Evolutionary conservation across 2,888 invertebrate genomes (phyloP), one percentile per base, ranked within the genome.

Genomic region (Phyllotreta striolata): DNA sequence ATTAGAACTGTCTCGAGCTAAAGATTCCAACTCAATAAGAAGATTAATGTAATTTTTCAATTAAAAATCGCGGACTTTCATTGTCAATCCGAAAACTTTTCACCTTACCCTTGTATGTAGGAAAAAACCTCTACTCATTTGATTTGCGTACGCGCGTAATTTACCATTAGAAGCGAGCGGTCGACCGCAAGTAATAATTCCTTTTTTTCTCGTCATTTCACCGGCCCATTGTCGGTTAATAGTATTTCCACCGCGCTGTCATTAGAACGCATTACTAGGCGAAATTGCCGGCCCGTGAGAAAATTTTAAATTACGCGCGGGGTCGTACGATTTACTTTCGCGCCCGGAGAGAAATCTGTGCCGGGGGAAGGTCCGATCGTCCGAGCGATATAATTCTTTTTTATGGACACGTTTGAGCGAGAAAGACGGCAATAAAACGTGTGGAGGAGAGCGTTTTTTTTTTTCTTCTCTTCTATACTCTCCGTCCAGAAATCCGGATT

Each of bases 181-280:
- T 10, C 57, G 35, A 41, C 46, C 61, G 60, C 49, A 49, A 49
- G 37, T 9, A 49, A 49, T 49, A 37, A 12, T 49, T 49, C 24
- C 35, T 35, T 8, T 37, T 35, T 10, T 49, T 6, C 6, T 35
- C 2, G 0, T n/a, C 1, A 1, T 10, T 38, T 38, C 58, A 14
- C 4, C 39, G n/a, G 6, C 37, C 62, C 35, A 55, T 62, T 62
- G 62, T 62, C 55, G 41, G 14, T 38, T 55, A 55, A 62, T 47
- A 40, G 41, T 24, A 44, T 62, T 55, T 61, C 24, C n/a, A 62
- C 55, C 62, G 62, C 62, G 49, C 62, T 62, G 47, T 62, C 49
- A 62, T 62, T 62, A 62, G 24, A 49, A 40, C 49, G 35, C 38
- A 46, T 62, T 62, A 62, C 62, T 41, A 49, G 62, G 44, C 62